Evolutionary conservation across 23 tunicate genomes (phyloP), one percentile per base, ranked within the genome.

Genomic region (Botrylloides violaceus): DNA sequence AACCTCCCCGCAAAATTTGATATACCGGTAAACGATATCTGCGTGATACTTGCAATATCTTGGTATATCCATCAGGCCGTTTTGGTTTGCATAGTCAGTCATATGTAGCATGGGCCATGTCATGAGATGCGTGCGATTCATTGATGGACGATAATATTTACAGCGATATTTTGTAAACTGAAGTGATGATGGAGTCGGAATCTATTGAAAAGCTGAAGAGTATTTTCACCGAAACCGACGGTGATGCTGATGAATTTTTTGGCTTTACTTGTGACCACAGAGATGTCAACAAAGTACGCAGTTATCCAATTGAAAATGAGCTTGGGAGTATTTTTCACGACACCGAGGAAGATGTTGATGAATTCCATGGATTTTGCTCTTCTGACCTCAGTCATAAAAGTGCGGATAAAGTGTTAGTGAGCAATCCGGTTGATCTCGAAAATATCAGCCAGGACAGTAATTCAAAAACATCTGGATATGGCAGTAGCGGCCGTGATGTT

Each of bases 211-310:
- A 43, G 53, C 15, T 43, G 53, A 9, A 43, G 53, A 43, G 15
- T 15, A 43, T 43, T 43, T 80, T 80, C 43, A 72, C 71, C 60
- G 78, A 80, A 71, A 71, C 84, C 38, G 78, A 59, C 0, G 84
- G 71, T 18, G 68, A 76, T 24, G 15, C 53, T 43, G 84, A 61
- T 21, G 84, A 80, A 23, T 80, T 80, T 39, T 36, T 80, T 20
- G 84, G 84, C 21, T 71, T 59, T 71, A n/a, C n/a, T n/a, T n/a
- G n/a, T n/a, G n/a, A n/a, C n/a, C n/a, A n/a, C n/a, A n/a, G n/a
- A n/a, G n/a, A n/a, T n/a, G n/a, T n/a, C n/a, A n/a, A n/a, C n/a
- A n/a, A n/a, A n/a, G n/a, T n/a, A n/a, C n/a, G n/a, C n/a, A n/a
- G n/a, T n/a, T n/a, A n/a, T n/a, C n/a, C n/a, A n/a, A n/a, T n/a